Evolutionary conservation across 2,888 invertebrate species (phyloP).

Genomic region (Epistrophe grossulariae): DNA sequence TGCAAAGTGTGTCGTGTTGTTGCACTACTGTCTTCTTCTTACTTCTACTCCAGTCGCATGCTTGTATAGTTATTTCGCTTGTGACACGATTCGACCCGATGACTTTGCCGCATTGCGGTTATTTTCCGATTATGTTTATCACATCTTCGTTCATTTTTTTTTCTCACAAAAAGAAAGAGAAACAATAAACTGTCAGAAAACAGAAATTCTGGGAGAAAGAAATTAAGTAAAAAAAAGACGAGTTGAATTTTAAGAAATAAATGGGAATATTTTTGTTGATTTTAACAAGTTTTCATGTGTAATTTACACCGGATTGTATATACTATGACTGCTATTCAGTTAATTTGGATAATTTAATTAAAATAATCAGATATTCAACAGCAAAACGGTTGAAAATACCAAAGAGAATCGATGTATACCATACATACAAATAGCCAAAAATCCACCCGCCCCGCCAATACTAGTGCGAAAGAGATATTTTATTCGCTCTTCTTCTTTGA

Average conservation of each 20-base stretch:
- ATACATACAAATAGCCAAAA: neutral
- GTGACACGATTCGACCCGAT: constrained; percentile 81
- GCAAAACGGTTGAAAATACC: constrained; percentile 28
- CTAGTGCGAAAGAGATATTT: constrained; percentile 1
- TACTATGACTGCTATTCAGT: neutral
- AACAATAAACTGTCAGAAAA: constrained; percentile 60
- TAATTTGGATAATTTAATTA: constrained; percentile 49
- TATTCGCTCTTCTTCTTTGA: constrained; percentile 24
- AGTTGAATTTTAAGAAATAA: neutral
- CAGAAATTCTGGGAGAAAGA: constrained; percentile 33
- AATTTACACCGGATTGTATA: constrained; percentile 38
- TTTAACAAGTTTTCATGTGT: neutral
- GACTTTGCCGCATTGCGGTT: constrained; percentile 84
- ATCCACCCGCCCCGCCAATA: neutral
- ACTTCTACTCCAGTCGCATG: constrained; percentile 77
- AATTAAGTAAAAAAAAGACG: neutral
- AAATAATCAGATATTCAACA: constrained; percentile 30
- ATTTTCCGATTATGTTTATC: constrained; percentile 79
- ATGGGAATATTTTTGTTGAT: constrained; percentile 33
- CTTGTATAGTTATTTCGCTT: constrained; percentile 62
- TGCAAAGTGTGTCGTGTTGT: constrained; percentile 47
- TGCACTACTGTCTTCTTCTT: constrained; percentile 54
- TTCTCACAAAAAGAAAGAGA: neutral
- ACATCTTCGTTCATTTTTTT: constrained; percentile 39
- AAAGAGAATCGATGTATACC: neutral